A percentile compares a stretch with the other conserved stretches of the same genome.
Conservation (phyloP, 2,888 invertebrate genomes). For the Drosophila atripex region DNA sequence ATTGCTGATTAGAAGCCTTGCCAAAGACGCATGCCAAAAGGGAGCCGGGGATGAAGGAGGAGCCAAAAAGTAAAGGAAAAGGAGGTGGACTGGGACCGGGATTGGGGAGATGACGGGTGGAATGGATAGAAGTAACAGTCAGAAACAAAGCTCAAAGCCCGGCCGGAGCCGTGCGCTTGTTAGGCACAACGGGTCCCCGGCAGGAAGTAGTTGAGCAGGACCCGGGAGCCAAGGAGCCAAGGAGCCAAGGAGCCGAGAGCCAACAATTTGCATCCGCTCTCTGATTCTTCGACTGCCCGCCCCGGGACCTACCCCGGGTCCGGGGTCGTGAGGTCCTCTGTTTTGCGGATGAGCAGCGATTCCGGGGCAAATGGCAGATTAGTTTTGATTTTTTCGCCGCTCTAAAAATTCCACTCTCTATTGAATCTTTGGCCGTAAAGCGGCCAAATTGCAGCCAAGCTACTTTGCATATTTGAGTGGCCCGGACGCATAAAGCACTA, state of each 20-base stretch:
- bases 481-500: constrained; percentile 52
- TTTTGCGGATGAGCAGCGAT: constrained; percentile 26
- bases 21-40: constrained; percentile 50
- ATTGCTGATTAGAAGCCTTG: constrained; percentile 82
- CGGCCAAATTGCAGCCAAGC: constrained; percentile 77
- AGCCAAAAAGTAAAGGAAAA: not conserved
- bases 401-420: constrained; percentile 56
- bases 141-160: constrained; percentile 39
- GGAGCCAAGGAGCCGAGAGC: constrained; percentile 29
- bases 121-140: not conserved
- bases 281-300: constrained; percentile 12
- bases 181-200: constrained; percentile 64
- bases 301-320: not conserved
- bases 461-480: constrained; percentile 78
- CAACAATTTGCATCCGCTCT: constrained; percentile 72
- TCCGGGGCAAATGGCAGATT: constrained; percentile 73
- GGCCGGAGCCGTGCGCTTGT: constrained; percentile 61
- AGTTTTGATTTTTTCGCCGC: constrained; percentile 76
- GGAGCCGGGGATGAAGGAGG: not conserved
- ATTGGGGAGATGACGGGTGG: not conserved
- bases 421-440: constrained; percentile 76
- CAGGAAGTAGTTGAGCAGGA: constrained; percentile 73
- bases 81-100: not conserved
- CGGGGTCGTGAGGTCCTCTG: not conserved
- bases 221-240: constrained; percentile 24